These are phyloP conservation scores for Zaprionus ornatus DNA, from an alignment of 1,140 invertebrate genomes.

Conservation along the genomic window DNA sequence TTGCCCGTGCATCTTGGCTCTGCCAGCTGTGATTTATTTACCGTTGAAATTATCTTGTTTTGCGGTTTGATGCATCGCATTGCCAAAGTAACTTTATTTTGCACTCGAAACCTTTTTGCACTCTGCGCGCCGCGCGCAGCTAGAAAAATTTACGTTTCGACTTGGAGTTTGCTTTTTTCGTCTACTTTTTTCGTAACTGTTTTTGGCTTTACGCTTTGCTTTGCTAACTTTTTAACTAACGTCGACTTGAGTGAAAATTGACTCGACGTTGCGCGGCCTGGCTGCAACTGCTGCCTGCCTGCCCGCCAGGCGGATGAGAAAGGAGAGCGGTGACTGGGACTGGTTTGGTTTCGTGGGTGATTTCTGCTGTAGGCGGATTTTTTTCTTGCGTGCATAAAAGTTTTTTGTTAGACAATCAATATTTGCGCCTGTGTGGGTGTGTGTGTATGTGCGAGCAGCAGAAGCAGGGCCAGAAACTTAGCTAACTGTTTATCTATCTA, in stretches of 20 bases:
- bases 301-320: background rate
- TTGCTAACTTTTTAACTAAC: slow-evolving; percentile 78
- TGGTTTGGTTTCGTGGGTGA: slow-evolving; percentile 1
- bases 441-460: background rate
- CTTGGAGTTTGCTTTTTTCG: slow-evolving; percentile 39
- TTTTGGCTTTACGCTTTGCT: slow-evolving; percentile 41
- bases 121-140: slow-evolving; percentile 51
- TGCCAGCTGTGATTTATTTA: slow-evolving; percentile 79
- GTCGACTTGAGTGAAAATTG: slow-evolving; percentile 80
- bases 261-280: slow-evolving; percentile 50
- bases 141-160: slow-evolving; percentile 77
- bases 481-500: slow-evolving; percentile 65
- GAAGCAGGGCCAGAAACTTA: slow-evolving; percentile 24
- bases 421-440: slow-evolving; percentile 63
- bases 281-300: slow-evolving; percentile 1
- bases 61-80: slow-evolving; percentile 81
- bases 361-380: slow-evolving; percentile 25
- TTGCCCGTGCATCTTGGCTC: slow-evolving; percentile 8
- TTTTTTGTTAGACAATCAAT: slow-evolving; percentile 79
- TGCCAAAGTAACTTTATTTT: slow-evolving; percentile 81
- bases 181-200: slow-evolving; percentile 20
- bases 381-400: slow-evolving; percentile 62
- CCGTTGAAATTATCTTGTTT: slow-evolving; percentile 83
- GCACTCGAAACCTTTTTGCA: slow-evolving; percentile 80
- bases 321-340: background rate